A percentile compares a stretch with the other conserved stretches of the same genome.
Evolutionary conservation across 2,888 invertebrate genomes (phyloP).

Genomic region (Ormyrus pomaceus): DNA sequence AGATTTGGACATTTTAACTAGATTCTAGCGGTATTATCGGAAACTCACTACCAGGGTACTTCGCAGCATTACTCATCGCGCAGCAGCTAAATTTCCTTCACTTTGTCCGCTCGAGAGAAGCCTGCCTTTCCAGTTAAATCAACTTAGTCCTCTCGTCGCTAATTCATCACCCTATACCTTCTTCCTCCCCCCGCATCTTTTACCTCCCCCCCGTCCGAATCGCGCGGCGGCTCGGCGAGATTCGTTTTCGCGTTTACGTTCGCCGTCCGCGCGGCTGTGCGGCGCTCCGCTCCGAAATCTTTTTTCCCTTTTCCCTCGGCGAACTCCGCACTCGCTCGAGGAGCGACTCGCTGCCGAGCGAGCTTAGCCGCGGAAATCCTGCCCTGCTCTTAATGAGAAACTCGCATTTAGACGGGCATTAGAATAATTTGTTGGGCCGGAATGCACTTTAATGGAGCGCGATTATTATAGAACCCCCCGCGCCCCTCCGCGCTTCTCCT

Average conservation of each 20-base stretch:
- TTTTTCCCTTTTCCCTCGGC: neutral
- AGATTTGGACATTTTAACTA: too few species aligned
- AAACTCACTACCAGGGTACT: too few species aligned
- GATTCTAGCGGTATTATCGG: too few species aligned
- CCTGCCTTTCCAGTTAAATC: neutral
- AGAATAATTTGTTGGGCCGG: conserved; percentile 9
- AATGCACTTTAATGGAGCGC: neutral
- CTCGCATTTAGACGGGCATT: neutral
- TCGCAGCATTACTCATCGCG: too few species aligned
- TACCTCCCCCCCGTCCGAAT: neutral
- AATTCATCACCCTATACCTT: neutral
- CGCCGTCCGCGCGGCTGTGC: neutral
- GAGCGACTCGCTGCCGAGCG: too few species aligned
- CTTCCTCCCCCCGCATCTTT: neutral
- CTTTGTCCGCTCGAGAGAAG: too few species aligned
- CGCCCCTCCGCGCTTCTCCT: too few species aligned
- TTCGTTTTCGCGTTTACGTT: conserved; percentile 17
- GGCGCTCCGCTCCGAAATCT: neutral
- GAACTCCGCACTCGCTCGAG: neutral
- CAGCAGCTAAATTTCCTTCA: too few species aligned
- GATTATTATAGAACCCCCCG: neutral
- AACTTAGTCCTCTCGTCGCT: neutral
- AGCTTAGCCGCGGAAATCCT: conserved; percentile 28
- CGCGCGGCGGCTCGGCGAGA: neutral
- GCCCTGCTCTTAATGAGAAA: conserved; percentile 25